Conservation (phyloP, 2,113 vertebrate species). For the Paradoxurus hermaphroditus region DNA sequence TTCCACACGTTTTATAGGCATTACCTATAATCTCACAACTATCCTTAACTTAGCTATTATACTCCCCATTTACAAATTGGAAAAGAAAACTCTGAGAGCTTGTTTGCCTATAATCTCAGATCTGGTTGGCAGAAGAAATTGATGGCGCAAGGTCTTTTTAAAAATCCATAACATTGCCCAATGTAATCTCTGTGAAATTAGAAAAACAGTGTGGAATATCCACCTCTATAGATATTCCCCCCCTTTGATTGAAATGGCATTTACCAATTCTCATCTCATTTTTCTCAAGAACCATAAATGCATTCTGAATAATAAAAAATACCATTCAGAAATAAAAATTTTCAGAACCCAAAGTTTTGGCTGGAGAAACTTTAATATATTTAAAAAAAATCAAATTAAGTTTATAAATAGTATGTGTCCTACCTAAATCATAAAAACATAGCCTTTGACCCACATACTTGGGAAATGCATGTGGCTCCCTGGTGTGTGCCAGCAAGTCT, state of each 20-base stretch:
- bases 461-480: background rate
- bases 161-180: background rate
- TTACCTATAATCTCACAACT: background rate
- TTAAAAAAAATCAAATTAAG: background rate
- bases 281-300: background rate
- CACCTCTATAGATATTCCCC: background rate
- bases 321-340: background rate
- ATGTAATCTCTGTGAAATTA: conserved; percentile 2
- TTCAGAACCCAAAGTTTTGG: background rate
- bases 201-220: background rate
- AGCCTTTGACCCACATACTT: conserved; percentile 10
- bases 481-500: background rate
- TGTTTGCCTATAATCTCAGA: background rate
- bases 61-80: background rate
- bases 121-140: background rate
- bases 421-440: conserved; percentile 2
- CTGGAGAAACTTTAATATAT: background rate
- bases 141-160: background rate
- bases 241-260: background rate
- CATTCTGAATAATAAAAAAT: conserved; percentile 20
- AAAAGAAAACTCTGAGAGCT: background rate
- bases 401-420: background rate
- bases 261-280: background rate
- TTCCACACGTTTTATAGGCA: background rate
- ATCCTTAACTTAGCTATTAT: background rate